These are phyloP conservation scores for Bellardia pandia DNA, from an alignment of 2,888 invertebrate species.

Conservation along the genomic window DNA sequence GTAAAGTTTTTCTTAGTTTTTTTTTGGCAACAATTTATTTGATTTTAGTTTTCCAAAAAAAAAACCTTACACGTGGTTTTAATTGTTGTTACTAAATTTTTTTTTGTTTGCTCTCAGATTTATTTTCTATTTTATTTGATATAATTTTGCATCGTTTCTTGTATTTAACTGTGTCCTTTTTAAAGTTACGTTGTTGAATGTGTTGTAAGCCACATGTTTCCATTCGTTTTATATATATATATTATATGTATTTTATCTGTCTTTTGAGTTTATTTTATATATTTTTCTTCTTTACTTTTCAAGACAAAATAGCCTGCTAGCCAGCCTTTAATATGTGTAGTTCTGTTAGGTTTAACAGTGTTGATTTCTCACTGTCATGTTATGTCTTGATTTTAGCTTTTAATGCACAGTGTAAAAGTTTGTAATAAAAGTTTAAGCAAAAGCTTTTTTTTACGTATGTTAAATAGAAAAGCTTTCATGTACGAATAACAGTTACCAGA, in stretches of 20 bases:
- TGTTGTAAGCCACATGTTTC: constrained; percentile 58
- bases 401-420: neutral
- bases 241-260: constrained; percentile 37
- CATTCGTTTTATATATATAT: constrained; percentile 60
- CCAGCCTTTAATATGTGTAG: neutral
- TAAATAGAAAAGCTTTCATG: neutral
- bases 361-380: neutral
- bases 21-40: constrained; percentile 29
- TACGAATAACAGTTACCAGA: neutral
- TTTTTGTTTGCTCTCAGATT: constrained; percentile 1
- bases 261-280: neutral
- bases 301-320: neutral
- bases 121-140: constrained; percentile 7
- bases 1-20: neutral
- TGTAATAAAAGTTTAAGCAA: neutral
- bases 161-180: constrained; percentile 40
- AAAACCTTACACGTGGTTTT: constrained; percentile 20
- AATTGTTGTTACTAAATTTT: constrained; percentile 30
- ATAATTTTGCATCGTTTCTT: constrained; percentile 3
- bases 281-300: neutral
- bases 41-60: neutral
- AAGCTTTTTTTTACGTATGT: neutral
- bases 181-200: constrained; percentile 70
- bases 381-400: neutral
- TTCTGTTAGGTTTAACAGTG: neutral